These are phyloP conservation scores for Globicephala melas DNA, from an alignment of 2,113 vertebrate genomes.

Conservation along the genomic window DNA sequence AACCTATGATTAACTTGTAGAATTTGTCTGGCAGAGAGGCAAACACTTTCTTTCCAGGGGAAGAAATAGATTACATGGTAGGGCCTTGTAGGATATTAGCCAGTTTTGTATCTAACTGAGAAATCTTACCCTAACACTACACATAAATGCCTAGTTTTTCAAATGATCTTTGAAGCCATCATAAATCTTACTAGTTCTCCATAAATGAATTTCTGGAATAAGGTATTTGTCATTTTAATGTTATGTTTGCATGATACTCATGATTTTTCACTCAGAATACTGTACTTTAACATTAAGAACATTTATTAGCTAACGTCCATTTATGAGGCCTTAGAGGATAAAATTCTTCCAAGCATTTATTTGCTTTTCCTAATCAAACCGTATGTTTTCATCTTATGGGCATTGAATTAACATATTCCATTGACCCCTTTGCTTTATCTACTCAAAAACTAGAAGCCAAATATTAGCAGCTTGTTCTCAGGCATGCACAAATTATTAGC, in stretches of 20 bases:
- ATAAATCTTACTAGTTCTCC: background rate
- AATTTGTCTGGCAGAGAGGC: background rate
- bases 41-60: background rate
- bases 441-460: background rate
- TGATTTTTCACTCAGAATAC: background rate
- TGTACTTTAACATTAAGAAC: background rate
- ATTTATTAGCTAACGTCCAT: background rate
- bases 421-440: background rate
- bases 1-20: background rate
- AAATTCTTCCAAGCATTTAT: background rate
- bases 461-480: background rate
- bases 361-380: background rate
- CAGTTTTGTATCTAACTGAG: background rate
- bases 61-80: background rate
- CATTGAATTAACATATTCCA: background rate
- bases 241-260: background rate
- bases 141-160: background rate
- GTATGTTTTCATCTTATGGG: background rate
- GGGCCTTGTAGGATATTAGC: background rate
- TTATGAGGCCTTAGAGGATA: background rate
- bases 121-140: background rate
- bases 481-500: background rate
- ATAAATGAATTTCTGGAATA: background rate
- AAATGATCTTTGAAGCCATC: background rate
- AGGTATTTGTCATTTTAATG: background rate